A percentile compares a stretch with the other conserved stretches of the same genome.
Evolutionary conservation across 2,797 vertebrate genomes (phyloP).

Genomic region (Clarias laeviceps): DNA sequence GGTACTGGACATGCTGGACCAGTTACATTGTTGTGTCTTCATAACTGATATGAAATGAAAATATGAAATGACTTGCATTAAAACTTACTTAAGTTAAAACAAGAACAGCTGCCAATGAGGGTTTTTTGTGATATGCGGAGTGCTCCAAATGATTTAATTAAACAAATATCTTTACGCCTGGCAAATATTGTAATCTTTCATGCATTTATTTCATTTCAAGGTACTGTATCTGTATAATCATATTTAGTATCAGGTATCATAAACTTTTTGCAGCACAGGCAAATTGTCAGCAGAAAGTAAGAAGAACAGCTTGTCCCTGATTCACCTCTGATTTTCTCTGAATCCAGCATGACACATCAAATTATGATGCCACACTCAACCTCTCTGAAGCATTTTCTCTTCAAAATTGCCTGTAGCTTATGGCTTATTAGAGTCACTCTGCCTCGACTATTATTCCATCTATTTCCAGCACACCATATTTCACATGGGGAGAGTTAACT

Average conservation of each 20-base stretch:
- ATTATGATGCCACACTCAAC: conserved; percentile 15
- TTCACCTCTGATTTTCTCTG: neutral
- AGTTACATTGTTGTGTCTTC: neutral
- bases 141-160: neutral
- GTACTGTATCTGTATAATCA: neutral
- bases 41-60: neutral
- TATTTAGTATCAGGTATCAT: conserved; percentile 2
- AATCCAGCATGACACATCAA: conserved; percentile 7
- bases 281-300: neutral
- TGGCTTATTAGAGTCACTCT: conserved; percentile 11
- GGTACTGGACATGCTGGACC: neutral
- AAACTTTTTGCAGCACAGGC: neutral
- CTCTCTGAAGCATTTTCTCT: conserved; percentile 16
- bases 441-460: conserved; percentile 23
- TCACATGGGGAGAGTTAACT: conserved; percentile 24
- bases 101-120: neutral
- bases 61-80: neutral
- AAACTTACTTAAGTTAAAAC: neutral
- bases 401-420: conserved; percentile 35
- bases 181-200: neutral
- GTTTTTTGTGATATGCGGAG: neutral
- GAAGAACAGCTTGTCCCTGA: neutral
- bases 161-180: neutral
- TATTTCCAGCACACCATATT: conserved; percentile 38
- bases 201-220: conserved; percentile 3